Evolutionary conservation across 2,888 invertebrate species (phyloP).

Genomic region (Euzophera pinguis): DNA sequence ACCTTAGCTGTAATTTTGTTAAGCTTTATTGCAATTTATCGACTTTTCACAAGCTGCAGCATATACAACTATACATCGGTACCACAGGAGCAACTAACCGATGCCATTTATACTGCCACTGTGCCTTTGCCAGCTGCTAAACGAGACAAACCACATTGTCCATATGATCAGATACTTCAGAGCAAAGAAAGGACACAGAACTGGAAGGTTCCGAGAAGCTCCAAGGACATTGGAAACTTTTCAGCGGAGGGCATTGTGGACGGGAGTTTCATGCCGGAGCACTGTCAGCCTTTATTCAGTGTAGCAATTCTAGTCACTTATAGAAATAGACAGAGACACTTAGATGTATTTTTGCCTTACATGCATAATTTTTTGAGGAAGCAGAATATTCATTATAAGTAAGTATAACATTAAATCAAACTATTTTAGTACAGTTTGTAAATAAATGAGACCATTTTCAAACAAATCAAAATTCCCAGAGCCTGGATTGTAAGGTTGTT

Average conservation of each 20-base stretch:
- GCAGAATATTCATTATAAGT: constrained; percentile 89
- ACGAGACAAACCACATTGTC: constrained; percentile 42
- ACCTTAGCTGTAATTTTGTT: constrained; percentile 33
- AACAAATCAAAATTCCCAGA: no score
- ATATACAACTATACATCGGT: constrained; percentile 47
- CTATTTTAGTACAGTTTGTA: no score
- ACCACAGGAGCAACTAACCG: constrained; percentile 34
- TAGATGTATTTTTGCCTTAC: constrained; percentile 88
- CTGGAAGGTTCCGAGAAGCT: constrained; percentile 39
- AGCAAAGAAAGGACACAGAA: constrained; percentile 33
- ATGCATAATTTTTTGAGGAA: constrained; percentile 91
- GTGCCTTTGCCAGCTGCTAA: constrained; percentile 32
- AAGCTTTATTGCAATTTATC: constrained; percentile 38
- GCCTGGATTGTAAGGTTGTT: no score
- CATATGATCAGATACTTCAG: constrained; percentile 47
- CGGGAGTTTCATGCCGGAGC: constrained; percentile 50
- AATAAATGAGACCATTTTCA: no score
- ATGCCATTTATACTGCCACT: constrained; percentile 36
- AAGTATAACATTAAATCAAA: constrained; percentile 26
- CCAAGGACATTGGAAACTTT: constrained; percentile 33
- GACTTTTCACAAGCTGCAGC: constrained; percentile 41
- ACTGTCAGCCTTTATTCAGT: constrained; percentile 74
- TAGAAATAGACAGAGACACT: constrained; percentile 86
- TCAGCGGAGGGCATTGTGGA: constrained; percentile 43
- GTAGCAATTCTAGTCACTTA: constrained; percentile 91